Base-by-base conservation (phyloP, 2,888 invertebrate species). In the Apodemia hepburni region DNA sequence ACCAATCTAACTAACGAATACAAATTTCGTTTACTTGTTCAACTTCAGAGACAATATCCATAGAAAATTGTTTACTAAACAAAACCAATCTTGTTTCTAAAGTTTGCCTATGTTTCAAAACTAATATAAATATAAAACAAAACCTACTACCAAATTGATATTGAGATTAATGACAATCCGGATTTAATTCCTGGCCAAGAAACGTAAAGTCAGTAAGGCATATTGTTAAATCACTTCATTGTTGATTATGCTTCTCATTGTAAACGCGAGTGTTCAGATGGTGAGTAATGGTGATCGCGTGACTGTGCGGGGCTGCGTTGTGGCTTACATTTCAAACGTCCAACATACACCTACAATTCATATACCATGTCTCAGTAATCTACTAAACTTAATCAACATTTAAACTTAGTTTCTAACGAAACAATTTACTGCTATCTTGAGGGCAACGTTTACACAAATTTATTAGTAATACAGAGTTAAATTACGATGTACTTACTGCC, bases 231-330 rank as follows among this genome's bases (percentile, higher is more conserved):
- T 51, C 22, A 51, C 5, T 42, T 51, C 51, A 51, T 51, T 51
- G 51, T 51, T 51, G 51, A 51, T 51, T 18, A 27, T 18, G 22
- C 51, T 51, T 15, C 51, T 12, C 51, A 51, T 51, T 51, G 64
- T 61, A 65, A 64, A 64, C 65, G 69, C 69, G 66, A 69, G 61
- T 65, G 67, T 63, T 61, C 65, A 63, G 64, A 68, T 66, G 63
- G 66, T 81, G 84, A 86, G 78, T 84, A 84, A 86, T 82, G 79
- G 77, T 69, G 69, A 73, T 72, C 70, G 76, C 78, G 77, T 82
- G 84, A 80, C 79, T 73, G 64, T 71, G 76, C 74, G 72, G 59
- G 11, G 12, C 27, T 54, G 4, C 42, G 42, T 15, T 15, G 22
- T 12, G 54, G 22, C 54, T 54, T 54, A 54, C 54, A 42, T 42